Evolutionary conservation across 2,113 vertebrate species (phyloP).

Genomic region (Tapirus terrestris): DNA sequence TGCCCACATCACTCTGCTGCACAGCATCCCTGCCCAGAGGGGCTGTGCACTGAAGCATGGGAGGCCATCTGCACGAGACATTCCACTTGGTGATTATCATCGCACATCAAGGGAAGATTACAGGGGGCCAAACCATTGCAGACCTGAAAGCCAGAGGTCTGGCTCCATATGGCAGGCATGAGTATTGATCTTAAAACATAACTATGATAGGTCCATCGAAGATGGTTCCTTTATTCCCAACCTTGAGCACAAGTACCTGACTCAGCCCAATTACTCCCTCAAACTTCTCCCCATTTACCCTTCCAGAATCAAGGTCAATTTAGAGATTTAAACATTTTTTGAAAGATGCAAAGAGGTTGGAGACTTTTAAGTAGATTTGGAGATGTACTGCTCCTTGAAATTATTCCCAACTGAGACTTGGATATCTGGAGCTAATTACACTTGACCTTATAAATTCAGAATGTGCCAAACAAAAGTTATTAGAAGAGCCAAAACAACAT

Average conservation of each 20-base stretch:
- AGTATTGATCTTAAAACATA: constrained; percentile 40
- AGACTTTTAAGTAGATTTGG: constrained; percentile 30
- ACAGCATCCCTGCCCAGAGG: constrained; percentile 60
- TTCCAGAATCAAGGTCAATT: constrained; percentile 29
- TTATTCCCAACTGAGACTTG: constrained; percentile 23
- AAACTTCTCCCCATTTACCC: background rate
- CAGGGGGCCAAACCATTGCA: background rate
- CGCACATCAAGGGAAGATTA: constrained; percentile 24
- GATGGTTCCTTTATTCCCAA: background rate
- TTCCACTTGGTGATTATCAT: constrained; percentile 51
- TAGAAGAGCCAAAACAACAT: constrained; percentile 39
- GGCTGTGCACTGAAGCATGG: constrained; percentile 51
- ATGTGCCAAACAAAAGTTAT: constrained; percentile 67
- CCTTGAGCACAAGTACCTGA: constrained; percentile 10
- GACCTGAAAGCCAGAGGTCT: constrained; percentile 41
- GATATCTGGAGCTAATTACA: background rate
- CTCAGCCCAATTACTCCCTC: constrained; percentile 23
- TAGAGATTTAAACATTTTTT: constrained; percentile 36
- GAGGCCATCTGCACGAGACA: constrained; percentile 68
- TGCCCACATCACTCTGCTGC: constrained; percentile 66
- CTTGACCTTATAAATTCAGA: constrained; percentile 52
- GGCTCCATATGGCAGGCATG: background rate
- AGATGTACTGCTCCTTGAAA: constrained; percentile 49
- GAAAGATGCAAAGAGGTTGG: constrained; percentile 25
- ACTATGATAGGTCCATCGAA: background rate